Base-by-base conservation (phyloP, 2,797 vertebrate species). In the Tolypeutes matacus region DNA sequence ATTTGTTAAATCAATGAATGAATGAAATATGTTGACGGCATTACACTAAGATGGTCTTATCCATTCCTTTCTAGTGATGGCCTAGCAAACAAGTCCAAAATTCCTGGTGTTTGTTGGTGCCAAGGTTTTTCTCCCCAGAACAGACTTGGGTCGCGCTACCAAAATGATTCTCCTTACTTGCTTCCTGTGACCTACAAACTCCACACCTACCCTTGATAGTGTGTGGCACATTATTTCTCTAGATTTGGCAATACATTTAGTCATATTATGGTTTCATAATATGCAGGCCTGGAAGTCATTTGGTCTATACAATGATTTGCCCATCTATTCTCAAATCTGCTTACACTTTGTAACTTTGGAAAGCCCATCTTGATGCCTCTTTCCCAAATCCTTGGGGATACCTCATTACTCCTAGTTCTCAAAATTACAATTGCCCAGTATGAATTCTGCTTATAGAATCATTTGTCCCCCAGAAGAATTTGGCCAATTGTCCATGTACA, bases 261-360 rank as follows among this genome's bases (percentile, higher is more conserved):
- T 34, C 36, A 86, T 5, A 13, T 36, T 69, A 53, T 31, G 5
- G 29, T 94, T 93, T 82, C 39, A 31, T 42, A n/a, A n/a, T 36
- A 76, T 80, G 14, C n/a, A 80, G 7, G 13, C 3, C 53, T 78
- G 60, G 25, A 9, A 51, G 31, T 83, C 25, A 46, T 77, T 89
- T 87, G 12, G 20, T 69, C 76, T 69, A 78, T 75, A 75, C 90
- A 78, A 78, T 78, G 49, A 86, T 39, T 95, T 83, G 12, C 17
- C 29, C 39, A 72, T 23, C 53, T 62, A 46, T 58, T 12, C 10
- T 53, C 13, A 75, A 27, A 62, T 75, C 11, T 25, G 36, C 11
- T 91, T 56, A 85, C 11, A 73, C 39, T 73, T 82, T 73, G 46
- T 46, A 93, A 84, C 14, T 93, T 62, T 91, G 18, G 65, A 86